Base-by-base conservation (phyloP, 2,113 vertebrate genomes). In the Clarias macrocephalus region DNA sequence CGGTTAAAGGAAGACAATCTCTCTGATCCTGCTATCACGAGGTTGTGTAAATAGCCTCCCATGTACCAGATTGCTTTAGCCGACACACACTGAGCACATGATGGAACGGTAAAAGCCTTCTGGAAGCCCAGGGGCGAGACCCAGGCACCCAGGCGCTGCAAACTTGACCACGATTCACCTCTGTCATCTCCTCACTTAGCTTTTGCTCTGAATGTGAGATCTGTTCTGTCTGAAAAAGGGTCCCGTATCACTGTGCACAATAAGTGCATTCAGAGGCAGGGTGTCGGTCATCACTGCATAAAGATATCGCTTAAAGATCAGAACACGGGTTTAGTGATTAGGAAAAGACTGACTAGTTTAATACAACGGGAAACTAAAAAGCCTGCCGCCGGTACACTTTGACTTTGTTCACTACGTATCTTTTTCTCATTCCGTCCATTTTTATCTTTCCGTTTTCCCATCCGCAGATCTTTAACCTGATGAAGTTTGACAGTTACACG, bases 401-500 rank as follows among this genome's bases (percentile, higher is more conserved):
- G 68, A 18, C 42, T 87, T 28, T 80, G 5, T 82, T 60, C 16
- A 63, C 37, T 7, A 21, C 16, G 48, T 88, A 48, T 59, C 6
- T 37, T 42, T 16, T 19, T 9, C 13, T 10, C 25, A 65, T 73
- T 84, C 63, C 57, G 19, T 37, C 66, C 30, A 1, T 86, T 68
- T 79, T 25, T 28, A 1, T 60, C 33, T 72, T 33, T 80, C 52
- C 19, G n/a, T 54, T 48, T 65, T 59, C n/a, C 16, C 28, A 12
- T 83, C 79, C 73, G 80, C 93, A 99, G 98, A 99, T 99, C 90
- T 99, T 99, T 94, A 99, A 99, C 93, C 92, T 99, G 94, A 99
- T 99, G 98, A 99, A 99, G 94, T 99, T 99, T 87, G 98, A 99
- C 85, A 99, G 98, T 92, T 99, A 99, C 30, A 96, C 98, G 0